phyloP scores from a whole-genome alignment of 2,797 vertebrate species.

The Tadarida brasiliensis region DNA sequence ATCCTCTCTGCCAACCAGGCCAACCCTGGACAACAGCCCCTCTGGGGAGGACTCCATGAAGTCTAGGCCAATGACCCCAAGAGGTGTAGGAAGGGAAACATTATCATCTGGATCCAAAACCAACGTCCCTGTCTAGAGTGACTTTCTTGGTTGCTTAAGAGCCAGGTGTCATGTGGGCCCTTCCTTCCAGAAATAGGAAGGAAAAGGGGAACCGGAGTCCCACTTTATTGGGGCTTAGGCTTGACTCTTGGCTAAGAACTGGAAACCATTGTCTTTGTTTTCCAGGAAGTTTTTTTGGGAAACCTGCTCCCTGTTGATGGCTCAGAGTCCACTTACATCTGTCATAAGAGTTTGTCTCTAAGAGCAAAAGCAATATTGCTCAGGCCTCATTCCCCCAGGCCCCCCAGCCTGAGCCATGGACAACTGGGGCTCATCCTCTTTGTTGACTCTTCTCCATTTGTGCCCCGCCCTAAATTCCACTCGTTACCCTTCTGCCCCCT shows the following conservation, averaged over 20 bases:
- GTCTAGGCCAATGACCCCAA: neutral
- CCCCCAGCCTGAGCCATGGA: neutral
- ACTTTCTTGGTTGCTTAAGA: neutral
- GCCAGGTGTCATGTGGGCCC: neutral
- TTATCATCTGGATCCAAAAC: neutral
- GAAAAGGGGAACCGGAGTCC: neutral
- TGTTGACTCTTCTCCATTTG: neutral
- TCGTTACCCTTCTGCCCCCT: neutral
- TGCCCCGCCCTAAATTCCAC: neutral
- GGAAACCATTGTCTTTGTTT: neutral
- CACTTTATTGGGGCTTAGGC: neutral
- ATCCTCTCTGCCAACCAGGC: neutral
- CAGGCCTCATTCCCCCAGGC: neutral
- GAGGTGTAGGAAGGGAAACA: slow-evolving; percentile 4
- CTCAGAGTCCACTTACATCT: neutral
- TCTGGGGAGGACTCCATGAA: neutral
- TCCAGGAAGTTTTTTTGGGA: neutral
- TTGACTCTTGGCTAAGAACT: neutral
- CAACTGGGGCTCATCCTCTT: neutral
- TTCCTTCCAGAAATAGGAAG: slow-evolving; percentile 35
- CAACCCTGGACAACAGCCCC: neutral
- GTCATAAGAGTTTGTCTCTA: neutral
- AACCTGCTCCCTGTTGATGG: neutral
- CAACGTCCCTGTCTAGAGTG: neutral
- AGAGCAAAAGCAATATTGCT: neutral